These are phyloP conservation scores for Acanthosepion pharaonis DNA, from an alignment of 2,888 invertebrate species.

Conservation along the genomic window DNA sequence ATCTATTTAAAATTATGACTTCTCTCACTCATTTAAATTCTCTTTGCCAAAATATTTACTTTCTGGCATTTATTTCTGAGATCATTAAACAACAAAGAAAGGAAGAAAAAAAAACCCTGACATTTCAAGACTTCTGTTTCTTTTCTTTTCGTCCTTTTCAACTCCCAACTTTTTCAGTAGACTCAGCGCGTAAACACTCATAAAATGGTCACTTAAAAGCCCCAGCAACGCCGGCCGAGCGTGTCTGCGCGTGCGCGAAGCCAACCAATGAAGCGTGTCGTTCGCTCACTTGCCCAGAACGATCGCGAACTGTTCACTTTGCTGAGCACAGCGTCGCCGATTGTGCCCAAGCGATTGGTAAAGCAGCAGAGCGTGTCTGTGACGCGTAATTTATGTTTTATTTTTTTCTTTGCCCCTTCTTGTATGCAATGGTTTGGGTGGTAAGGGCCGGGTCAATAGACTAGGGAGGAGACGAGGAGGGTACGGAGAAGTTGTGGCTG, in stretches of 20 bases:
- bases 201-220: constrained; percentile 14
- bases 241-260: not conserved
- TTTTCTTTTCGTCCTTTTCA: not conserved
- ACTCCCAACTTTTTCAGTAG: not conserved
- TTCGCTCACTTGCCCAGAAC: not conserved
- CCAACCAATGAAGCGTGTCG: not conserved
- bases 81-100: not conserved
- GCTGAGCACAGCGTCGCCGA: not conserved
- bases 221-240: not conserved
- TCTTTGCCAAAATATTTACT: too few species aligned
- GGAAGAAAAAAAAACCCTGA: not conserved
- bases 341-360: not conserved
- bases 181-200: not conserved
- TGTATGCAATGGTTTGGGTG: not conserved
- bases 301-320: not conserved
- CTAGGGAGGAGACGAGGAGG: not conserved
- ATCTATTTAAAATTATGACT: too few species aligned
- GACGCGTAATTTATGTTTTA: not conserved
- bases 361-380: not conserved
- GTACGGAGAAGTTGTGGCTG: not conserved
- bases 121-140: not conserved
- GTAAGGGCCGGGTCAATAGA: not conserved
- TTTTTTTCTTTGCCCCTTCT: not conserved
- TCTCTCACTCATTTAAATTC: not conserved
- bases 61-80: too few species aligned